Evolutionary conservation across 2,797 vertebrate genomes (phyloP), one percentile per base, ranked within the genome.

Genomic region (Australoheros facetus): DNA sequence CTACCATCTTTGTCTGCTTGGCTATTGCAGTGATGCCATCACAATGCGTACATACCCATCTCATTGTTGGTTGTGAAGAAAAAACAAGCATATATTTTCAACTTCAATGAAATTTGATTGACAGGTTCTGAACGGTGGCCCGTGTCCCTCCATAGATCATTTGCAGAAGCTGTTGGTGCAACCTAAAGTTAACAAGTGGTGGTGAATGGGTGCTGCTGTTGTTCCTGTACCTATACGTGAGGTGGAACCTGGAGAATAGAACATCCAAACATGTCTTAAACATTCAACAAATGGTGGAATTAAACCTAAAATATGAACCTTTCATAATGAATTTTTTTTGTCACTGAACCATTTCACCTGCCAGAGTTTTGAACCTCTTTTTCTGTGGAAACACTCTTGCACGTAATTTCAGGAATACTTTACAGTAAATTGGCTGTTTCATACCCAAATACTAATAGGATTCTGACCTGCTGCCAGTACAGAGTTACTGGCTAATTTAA

Each of bases 1-100:
- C 32, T 9, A 7, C 32, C 42, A 45, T 45, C 14, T 17, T 48
- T 66, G 14, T 48, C 39, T 45, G 39, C 39, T 42, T 48, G 62
- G 0, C 11, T 66, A 28, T 12, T 11, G 8, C 14, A 4, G 14
- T 48, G 2, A 66, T 66, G 4, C 0, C 39, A 45, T 66, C 17
- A 66, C 28, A 45, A 26, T 28, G 45, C 11, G 7, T 39, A 45
- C 4, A 7, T 34, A 34, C 32, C 45, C 13, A 0, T 45, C 8
- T 19, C 21, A 17, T 26, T 64, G 37, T 17, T 42, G 39, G 59
- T 26, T 64, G 1, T 13, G 13, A 5, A 30, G 13, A 42, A 42
- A 39, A 60, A 39, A 1, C 1, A 23, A 23, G 23, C 23, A 3
- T 2, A 39, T 30, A 13, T 60, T 21, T 21, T 60, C 0, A 1